Evolutionary conservation across 1,140 invertebrate genomes (phyloP).

Genomic region (Hyposmocoma kahamanoa): DNA sequence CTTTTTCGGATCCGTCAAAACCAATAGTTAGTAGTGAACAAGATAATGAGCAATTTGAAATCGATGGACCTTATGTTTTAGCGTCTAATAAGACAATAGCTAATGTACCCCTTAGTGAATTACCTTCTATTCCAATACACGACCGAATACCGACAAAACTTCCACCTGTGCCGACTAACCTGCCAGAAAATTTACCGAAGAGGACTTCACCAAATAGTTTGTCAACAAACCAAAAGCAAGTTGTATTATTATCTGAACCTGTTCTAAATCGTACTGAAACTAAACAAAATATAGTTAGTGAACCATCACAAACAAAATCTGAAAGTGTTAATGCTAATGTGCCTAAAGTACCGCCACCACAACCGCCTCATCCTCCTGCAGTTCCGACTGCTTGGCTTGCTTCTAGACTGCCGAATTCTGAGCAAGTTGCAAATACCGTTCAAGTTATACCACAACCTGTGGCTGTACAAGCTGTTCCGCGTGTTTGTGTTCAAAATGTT

Average conservation of each 20-base stretch:
- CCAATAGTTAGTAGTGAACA: constrained; percentile 22
- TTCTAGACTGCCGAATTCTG: neutral
- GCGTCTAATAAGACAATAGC: constrained; percentile 21
- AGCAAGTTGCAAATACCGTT: neutral
- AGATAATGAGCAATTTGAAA: constrained; percentile 18
- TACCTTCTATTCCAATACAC: constrained; percentile 48
- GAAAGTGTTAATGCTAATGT: neutral
- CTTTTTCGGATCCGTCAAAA: constrained; percentile 23
- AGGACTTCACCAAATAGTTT: constrained; percentile 5
- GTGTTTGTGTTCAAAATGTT: constrained; percentile 44
- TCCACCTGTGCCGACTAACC: constrained; percentile 25
- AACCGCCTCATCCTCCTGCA: constrained; percentile 42
- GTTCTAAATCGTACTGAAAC: too few species aligned
- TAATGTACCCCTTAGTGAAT: constrained; percentile 39
- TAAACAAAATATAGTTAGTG: too few species aligned
- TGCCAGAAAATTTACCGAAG: constrained; percentile 16
- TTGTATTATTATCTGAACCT: neutral
- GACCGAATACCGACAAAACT: constrained; percentile 29
- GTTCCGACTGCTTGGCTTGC: constrained; percentile 54
- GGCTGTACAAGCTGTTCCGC: constrained; percentile 19
- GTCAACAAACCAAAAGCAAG: neutral
- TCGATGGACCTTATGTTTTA: constrained; percentile 21
- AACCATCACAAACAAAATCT: too few species aligned
- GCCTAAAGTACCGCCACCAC: neutral
- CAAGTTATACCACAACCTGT: constrained; percentile 15